Conservation (phyloP, 2,797 vertebrate species). For the Acipenser transmontanus region DNA sequence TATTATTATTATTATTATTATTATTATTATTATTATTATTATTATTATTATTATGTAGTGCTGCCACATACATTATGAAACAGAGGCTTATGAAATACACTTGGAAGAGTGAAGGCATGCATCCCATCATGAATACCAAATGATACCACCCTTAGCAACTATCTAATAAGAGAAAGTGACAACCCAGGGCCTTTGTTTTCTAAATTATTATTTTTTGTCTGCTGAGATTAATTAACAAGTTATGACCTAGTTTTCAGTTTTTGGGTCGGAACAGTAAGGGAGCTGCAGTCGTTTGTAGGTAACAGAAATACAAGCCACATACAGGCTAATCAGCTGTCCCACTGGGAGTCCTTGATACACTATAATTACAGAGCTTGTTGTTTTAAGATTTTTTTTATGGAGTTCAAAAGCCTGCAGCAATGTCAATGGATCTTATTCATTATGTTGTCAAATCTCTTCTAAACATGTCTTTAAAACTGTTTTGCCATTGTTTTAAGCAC, state of each 20-base stretch:
- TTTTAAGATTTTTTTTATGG: background rate
- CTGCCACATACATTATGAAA: too few relatives aligned
- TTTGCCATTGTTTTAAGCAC: constrained; percentile 8
- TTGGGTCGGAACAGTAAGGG: too few relatives aligned
- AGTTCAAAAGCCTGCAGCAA: background rate
- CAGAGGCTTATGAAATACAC: too few relatives aligned
- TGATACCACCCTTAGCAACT: too few relatives aligned
- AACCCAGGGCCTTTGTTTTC: too few relatives aligned
- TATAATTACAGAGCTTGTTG: background rate
- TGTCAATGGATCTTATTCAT: background rate
- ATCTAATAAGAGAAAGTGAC: too few relatives aligned
- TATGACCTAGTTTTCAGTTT: background rate
- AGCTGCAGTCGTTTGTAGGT: background rate
- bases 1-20: too few relatives aligned
- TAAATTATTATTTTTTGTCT: too few relatives aligned
- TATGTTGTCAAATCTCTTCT: constrained; percentile 2
- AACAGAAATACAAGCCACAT: background rate
- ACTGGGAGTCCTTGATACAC: background rate
- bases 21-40: too few relatives aligned
- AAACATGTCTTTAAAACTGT: background rate
- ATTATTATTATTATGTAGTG: too few relatives aligned
- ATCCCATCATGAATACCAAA: too few relatives aligned
- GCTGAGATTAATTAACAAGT: background rate
- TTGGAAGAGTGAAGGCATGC: too few relatives aligned
- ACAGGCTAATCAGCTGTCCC: background rate